Evolutionary conservation across 1,140 invertebrate species (phyloP), one percentile per base, ranked within the genome.

Genomic region (Drosophila rhopaloa): DNA sequence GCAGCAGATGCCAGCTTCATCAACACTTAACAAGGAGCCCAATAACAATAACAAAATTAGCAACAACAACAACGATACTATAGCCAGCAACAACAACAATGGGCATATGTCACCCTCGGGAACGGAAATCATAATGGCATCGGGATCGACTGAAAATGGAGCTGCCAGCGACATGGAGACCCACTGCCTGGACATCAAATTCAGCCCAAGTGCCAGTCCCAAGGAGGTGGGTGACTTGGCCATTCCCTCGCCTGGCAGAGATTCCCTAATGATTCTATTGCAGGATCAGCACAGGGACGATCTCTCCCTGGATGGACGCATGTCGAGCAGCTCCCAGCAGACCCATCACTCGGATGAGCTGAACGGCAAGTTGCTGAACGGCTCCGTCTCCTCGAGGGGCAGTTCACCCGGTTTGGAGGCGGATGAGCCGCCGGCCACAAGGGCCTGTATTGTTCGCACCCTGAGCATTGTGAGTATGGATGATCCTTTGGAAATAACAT

Each of bases 381-480:
- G 91, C 14, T 92, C 91, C 24, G 70, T 92, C 6, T 92, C 92
- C 60, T 92, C 91, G 47, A 76, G 91, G 13, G 91, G 81, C 61
- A 92, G 91, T 57, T 91, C 92, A 0, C 92, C 92, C 13, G 66
- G 81, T 7, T 9, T 92, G 55, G 91, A 91, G 38, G 55, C 80
- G 19, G 80, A 91, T 10, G 91, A 91, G 66, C 77, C 81, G 51
- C 76, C 81, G 43, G 74, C 84, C 44, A 76, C 90, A 10, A 79
- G 86, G 35, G 91, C 93, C 35, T 94, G 94, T 68, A 94, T 94
- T 72, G 93, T 94, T 79, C 93, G 93, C 57, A 92, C 94, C 19
- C 86, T 94, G 56, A 94, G 93, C 89, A 94, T 94, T 92, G 94
- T 94, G 90, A 94, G 94, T 94, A 79, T 68, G 67, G 44, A 5